Base-by-base conservation (phyloP, 1,140 invertebrate species). In the Amyelois transitella region DNA sequence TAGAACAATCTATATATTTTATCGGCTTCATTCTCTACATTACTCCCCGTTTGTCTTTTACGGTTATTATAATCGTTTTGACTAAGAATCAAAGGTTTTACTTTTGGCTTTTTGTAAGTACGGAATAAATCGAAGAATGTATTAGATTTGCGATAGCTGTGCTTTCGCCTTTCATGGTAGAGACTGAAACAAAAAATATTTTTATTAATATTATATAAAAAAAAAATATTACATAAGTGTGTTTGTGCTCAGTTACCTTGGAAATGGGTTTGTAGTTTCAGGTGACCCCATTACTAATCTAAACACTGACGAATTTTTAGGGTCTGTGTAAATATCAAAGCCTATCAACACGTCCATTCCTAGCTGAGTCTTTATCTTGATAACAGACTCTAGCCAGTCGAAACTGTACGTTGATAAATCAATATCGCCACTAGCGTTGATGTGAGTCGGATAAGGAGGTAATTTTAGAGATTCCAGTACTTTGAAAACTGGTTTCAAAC, bases 311-410 rank as follows among this genome's bases (percentile, higher is more conserved):
- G 90, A 90, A 66, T 94, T 93, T 48, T 88, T 90, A 0, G 92
- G 91, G 88, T 94, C 92, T 0, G 91, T 88, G 66, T 91, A 90
- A n/a, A 94, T 89, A 55, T 91, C 90, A 48, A 94, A 91, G 0
- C 93, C 93, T 54, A 94, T 91, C 1, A 94, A 90, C 0, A 93
- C 72, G 60, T 94, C 93, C 81, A 91, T 90, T 7, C 90, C 90
- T 0, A 94, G 75, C 24, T 90, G 71, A 56, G 85, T 91, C 62
- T 94, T 94, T 1, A 93, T 85, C 21, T 88, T 88, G 17, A 91
- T 92, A 14, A 94, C 88, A 18, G 89, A 79, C 43, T 90, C 79
- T 22, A 94, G 65, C 90, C 93, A 94, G 81, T 92, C 87, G 58
- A 91, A 92, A 10, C 64, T 79, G 19, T 68, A 87, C n/a, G 66